Conservation (phyloP, 2,113 vertebrate species). For the Prunella himalayana region DNA sequence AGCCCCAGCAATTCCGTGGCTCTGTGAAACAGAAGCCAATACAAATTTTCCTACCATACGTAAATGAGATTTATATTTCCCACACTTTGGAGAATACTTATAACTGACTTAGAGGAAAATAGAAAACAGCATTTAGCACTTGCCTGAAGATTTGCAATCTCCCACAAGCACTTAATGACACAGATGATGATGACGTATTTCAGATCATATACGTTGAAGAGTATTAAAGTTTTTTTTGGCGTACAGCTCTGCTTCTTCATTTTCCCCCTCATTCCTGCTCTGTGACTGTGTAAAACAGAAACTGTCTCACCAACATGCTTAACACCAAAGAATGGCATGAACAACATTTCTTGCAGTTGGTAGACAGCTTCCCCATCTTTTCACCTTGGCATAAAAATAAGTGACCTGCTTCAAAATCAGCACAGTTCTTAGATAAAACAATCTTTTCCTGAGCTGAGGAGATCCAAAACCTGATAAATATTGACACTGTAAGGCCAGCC, state of each 20-base stretch:
- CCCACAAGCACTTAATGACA: neutral
- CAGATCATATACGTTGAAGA: neutral
- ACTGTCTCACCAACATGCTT: neutral
- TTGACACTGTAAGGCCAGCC: neutral
- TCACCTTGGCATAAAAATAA: neutral
- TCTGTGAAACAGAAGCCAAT: neutral
- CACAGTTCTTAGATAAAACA: neutral
- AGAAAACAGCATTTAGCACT: constrained; percentile 9
- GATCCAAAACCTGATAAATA: neutral
- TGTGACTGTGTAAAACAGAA: neutral
- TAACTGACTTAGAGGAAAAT: neutral
- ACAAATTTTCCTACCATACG: neutral
- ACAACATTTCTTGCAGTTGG: neutral
- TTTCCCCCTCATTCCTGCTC: neutral
- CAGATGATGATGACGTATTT: neutral
- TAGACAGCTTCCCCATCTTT: neutral
- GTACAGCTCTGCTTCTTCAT: neutral
- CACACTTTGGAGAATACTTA: neutral
- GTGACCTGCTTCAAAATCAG: neutral
- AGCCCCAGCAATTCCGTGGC: neutral
- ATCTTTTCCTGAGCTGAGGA: neutral
- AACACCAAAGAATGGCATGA: neutral
- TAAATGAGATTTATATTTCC: constrained; percentile 1
- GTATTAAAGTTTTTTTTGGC: neutral
- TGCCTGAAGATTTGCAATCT: neutral